These are phyloP conservation scores for Heliornis fulica DNA, from an alignment of 2,113 vertebrate genomes.

Conservation along the genomic window DNA sequence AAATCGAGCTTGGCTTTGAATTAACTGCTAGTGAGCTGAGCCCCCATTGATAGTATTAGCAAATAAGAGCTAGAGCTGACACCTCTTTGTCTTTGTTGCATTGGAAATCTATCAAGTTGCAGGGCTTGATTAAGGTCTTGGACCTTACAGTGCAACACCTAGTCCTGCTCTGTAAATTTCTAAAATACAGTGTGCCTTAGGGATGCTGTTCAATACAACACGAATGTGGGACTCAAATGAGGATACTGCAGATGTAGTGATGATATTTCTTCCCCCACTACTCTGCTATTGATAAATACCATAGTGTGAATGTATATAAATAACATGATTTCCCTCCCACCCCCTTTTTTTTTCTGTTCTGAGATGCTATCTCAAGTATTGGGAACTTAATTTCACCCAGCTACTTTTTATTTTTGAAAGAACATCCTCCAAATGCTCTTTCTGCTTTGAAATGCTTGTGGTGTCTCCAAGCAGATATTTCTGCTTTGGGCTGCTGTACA, in stretches of 20 bases:
- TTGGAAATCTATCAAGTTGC: constrained; percentile 27
- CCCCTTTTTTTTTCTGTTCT: background rate
- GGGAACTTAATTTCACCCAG: background rate
- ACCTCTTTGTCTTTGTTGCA: constrained; percentile 11
- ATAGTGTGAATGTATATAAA: background rate
- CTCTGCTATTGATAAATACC: background rate
- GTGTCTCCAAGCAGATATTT: background rate
- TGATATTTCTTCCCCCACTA: background rate
- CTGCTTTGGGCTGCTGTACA: background rate
- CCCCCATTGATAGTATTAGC: constrained; percentile 26
- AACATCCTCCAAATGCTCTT: background rate
- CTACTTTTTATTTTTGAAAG: background rate
- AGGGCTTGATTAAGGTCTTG: constrained; percentile 14
- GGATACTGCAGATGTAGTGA: background rate
- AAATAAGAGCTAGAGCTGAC: constrained; percentile 25
- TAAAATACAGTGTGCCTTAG: background rate
- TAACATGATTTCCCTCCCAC: background rate
- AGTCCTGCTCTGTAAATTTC: background rate
- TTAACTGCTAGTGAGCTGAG: constrained; percentile 60
- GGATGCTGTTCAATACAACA: background rate
- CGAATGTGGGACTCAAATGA: background rate
- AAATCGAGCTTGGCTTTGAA: constrained; percentile 55
- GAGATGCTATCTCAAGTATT: background rate
- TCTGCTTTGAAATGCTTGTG: background rate
- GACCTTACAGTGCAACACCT: background rate